Evolutionary conservation across 2,888 invertebrate genomes (phyloP).

Genomic region (Callosobruchus maculatus): DNA sequence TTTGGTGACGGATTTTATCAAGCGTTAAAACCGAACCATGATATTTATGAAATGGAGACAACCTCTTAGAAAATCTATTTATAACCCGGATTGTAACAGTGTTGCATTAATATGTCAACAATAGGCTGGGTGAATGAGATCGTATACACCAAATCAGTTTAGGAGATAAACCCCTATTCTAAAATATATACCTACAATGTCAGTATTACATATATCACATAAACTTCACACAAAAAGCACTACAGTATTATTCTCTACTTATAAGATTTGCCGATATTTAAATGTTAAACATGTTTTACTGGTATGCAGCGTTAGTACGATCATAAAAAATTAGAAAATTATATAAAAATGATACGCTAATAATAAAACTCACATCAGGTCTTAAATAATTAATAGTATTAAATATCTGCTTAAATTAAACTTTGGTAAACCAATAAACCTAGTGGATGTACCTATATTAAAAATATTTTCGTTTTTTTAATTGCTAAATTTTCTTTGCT

Average conservation of each 20-base stretch:
- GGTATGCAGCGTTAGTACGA: constrained; percentile 34
- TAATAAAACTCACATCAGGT: constrained; percentile 35
- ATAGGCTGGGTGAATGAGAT: not conserved
- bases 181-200: constrained; percentile 31
- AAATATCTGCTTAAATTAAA: constrained; percentile 37
- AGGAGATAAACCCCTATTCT: constrained; percentile 8
- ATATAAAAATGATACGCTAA: constrained; percentile 45
- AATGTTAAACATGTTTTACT: constrained; percentile 38
- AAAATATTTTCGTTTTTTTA: not conserved
- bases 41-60: no score
- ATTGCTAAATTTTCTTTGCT: not conserved
- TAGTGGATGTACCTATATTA: constrained; percentile 39
- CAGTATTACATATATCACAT: constrained; percentile 50
- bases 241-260: constrained; percentile 45
- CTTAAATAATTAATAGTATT: constrained; percentile 39
- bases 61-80: no score
- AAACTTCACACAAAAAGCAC: constrained; percentile 54
- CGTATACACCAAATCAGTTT: not conserved
- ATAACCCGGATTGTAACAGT: not conserved
- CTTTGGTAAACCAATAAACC: constrained; percentile 43
- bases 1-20: no score
- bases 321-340: constrained; percentile 45
- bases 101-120: not conserved
- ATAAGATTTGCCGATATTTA: constrained; percentile 40
- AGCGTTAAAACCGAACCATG: no score